These are phyloP conservation scores for Lordiphosa stackelbergi DNA, from an alignment of 1,140 invertebrate genomes.

Conservation along the genomic window DNA sequence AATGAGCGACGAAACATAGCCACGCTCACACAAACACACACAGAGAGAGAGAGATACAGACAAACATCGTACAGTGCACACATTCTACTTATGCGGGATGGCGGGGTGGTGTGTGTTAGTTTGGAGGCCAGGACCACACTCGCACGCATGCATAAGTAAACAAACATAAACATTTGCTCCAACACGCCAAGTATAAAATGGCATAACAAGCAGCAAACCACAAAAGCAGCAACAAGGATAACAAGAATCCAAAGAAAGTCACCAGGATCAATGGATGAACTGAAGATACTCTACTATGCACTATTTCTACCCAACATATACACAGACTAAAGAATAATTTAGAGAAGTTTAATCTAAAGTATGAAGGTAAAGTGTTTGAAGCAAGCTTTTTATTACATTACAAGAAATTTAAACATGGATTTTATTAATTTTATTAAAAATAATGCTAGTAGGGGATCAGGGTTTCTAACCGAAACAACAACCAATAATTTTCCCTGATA, in stretches of 20 bases:
- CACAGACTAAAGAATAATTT: no score
- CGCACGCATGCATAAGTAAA: constrained; percentile 73
- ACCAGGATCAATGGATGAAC: constrained; percentile 3
- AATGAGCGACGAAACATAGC: constrained; percentile 43
- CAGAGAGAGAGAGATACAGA: constrained; percentile 5
- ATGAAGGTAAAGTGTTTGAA: no score
- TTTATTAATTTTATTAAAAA: no score
- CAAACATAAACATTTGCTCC: constrained; percentile 72
- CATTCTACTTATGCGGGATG: constrained; percentile 13
- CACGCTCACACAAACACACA: neutral
- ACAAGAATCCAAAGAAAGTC: constrained; percentile 3
- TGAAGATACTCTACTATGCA: neutral
- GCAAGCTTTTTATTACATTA: no score
- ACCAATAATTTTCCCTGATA: no score
- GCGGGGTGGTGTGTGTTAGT: neutral
- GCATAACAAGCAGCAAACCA: constrained; percentile 67
- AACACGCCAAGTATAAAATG: constrained; percentile 69
- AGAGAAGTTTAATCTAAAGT: no score
- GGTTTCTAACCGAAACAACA: no score
- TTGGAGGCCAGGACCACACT: constrained; percentile 38
- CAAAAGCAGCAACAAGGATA: constrained; percentile 33
- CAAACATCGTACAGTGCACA: constrained; percentile 19
- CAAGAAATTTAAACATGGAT: no score
- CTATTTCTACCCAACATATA: no score
- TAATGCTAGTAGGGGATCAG: no score